phyloP scores from a whole-genome alignment of 1,140 invertebrate genomes.

The Chlorops oryzae region DNA sequence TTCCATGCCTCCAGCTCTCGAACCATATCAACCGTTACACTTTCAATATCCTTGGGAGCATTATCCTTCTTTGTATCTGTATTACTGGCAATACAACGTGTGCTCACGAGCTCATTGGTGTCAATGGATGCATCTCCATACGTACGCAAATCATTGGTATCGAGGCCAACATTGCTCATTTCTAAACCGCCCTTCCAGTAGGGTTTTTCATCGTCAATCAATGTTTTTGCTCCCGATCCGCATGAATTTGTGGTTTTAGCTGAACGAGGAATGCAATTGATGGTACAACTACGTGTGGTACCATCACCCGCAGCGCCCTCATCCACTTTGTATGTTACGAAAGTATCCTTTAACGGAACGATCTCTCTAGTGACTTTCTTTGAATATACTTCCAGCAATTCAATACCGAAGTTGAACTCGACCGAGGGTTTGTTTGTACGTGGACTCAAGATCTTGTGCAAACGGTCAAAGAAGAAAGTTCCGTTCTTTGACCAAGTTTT shows the following conservation, averaged over 20 bases:
- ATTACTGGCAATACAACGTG: background rate
- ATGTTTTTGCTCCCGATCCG: slow-evolving; percentile 2
- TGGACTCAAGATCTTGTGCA: slow-evolving; percentile 23
- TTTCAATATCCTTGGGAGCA: background rate
- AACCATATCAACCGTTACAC: too few species aligned
- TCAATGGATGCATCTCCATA: background rate
- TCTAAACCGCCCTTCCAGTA: background rate
- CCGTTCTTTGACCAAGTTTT: slow-evolving; percentile 12
- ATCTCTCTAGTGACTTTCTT: background rate
- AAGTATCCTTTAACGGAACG: background rate
- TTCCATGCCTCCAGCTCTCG: slow-evolving; percentile 21
- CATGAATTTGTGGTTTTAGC: background rate
- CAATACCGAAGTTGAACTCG: slow-evolving; percentile 29
- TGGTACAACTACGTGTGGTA: background rate
- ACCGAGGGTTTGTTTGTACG: slow-evolving; percentile 26
- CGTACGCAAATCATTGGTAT: background rate
- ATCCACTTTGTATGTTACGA: slow-evolving; percentile 5
- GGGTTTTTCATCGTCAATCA: background rate
- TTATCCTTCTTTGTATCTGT: background rate
- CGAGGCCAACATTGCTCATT: background rate
- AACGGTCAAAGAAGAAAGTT: slow-evolving; percentile 27
- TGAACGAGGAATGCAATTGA: background rate
- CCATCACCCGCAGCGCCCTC: background rate
- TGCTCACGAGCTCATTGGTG: background rate
- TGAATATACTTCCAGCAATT: slow-evolving; percentile 14